A percentile compares a stretch with the other conserved stretches of the same genome.
These are phyloP conservation scores for Daboia siamensis DNA, from an alignment of 2,113 vertebrate species.

Conservation along the genomic window DNA sequence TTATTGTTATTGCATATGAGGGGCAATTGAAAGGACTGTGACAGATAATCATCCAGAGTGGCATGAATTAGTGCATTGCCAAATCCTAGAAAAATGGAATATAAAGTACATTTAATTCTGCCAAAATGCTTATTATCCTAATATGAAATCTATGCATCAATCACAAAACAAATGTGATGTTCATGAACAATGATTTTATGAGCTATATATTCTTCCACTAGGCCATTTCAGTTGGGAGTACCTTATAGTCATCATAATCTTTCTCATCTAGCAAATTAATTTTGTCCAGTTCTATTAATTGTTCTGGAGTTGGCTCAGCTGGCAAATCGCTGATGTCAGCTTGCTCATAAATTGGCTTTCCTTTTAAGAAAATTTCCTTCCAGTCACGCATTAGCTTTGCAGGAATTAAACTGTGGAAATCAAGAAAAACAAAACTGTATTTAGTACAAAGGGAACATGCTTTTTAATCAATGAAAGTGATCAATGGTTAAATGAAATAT, in stretches of 20 bases:
- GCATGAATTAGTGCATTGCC: not conserved
- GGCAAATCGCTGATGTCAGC: constrained; percentile 49
- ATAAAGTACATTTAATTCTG: not conserved
- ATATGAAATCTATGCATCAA: constrained; percentile 36
- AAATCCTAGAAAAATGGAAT: not conserved
- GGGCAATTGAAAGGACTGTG: not conserved
- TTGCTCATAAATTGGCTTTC: constrained; percentile 81
- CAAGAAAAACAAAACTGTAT: not conserved
- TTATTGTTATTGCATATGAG: not conserved
- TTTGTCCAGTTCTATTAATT: constrained; percentile 76
- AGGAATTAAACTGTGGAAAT: constrained; percentile 78
- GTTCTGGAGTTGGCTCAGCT: constrained; percentile 53
- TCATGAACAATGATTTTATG: constrained; percentile 43
- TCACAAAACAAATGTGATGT: constrained; percentile 39
- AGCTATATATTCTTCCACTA: constrained; percentile 49
- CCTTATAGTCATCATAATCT: constrained; percentile 89
- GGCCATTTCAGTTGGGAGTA: constrained; percentile 54
- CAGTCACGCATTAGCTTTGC: constrained; percentile 82
- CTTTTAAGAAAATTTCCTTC: constrained; percentile 84
- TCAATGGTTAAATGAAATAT: not conserved
- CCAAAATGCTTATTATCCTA: constrained; percentile 16
- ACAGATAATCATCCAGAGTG: not conserved
- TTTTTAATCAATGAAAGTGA: not conserved
- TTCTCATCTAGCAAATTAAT: constrained; percentile 79
- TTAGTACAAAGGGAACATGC: not conserved